Percentiles rank a stretch among this genome's conserved stretches.
Evolutionary conservation across 2,797 vertebrate genomes (phyloP).

Genomic region (Myiotriccus ornatus): DNA sequence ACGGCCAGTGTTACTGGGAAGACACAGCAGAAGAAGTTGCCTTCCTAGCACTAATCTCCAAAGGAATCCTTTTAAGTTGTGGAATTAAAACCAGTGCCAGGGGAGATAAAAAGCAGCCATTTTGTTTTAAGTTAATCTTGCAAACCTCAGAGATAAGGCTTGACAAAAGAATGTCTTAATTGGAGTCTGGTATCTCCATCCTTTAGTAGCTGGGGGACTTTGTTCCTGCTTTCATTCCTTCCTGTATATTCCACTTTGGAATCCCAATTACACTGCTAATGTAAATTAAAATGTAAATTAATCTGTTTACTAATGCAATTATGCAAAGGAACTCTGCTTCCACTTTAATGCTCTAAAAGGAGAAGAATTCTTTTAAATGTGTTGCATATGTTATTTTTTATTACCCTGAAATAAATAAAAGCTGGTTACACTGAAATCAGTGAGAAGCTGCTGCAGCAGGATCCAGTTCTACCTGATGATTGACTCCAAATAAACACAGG

Average conservation of each 20-base stretch:
- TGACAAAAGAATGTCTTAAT: slow-evolving; percentile 44
- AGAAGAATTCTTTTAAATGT: background rate
- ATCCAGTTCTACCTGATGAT: background rate
- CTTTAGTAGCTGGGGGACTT: background rate
- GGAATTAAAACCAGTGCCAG: background rate
- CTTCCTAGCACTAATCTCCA: background rate
- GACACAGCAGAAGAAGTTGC: background rate
- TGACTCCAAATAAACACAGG: background rate
- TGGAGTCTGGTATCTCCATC: slow-evolving; percentile 4
- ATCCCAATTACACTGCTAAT: slow-evolving; percentile 31
- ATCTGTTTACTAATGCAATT: slow-evolving; percentile 28
- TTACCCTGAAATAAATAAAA: background rate
- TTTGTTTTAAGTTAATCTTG: slow-evolving; percentile 24
- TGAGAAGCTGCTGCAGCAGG: background rate
- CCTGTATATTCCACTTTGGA: background rate
- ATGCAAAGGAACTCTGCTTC: slow-evolving; percentile 6
- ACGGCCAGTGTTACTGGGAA: background rate
- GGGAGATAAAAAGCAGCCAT: slow-evolving; percentile 13
- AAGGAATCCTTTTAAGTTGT: background rate
- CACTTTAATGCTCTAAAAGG: background rate
- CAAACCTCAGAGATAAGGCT: slow-evolving; percentile 24
- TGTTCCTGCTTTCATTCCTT: background rate
- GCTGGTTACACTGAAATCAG: background rate
- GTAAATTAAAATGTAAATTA: slow-evolving; percentile 56
- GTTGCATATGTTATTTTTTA: background rate